Conservation (phyloP, 2,888 invertebrate genomes). For the Cephus sareptanus region DNA sequence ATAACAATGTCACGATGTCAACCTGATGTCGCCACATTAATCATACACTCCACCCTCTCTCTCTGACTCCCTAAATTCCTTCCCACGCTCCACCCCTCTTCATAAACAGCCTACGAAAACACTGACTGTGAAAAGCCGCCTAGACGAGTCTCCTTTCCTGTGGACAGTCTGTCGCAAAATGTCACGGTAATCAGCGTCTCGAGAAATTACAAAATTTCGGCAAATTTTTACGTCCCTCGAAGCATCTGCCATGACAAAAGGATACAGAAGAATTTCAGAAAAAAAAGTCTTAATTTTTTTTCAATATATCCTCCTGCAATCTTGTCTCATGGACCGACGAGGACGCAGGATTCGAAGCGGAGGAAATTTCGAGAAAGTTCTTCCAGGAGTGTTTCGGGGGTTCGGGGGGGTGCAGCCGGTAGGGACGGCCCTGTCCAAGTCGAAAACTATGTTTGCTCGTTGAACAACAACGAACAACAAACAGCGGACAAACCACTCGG, state of each 20-base stretch:
- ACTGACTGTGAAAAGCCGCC: not conserved
- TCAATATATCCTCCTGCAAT: not conserved
- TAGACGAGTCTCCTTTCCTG: not conserved
- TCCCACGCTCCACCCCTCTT: not conserved
- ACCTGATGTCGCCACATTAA: conserved; percentile 39
- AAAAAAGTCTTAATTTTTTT: not conserved
- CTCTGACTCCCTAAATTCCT: not conserved
- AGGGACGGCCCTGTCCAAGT: conserved; percentile 30
- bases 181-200: not conserved
- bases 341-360: not conserved
- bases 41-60: conserved; percentile 28
- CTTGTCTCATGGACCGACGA: not conserved
- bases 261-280: not conserved
- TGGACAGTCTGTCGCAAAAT: not conserved
- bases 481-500: conserved; percentile 48
- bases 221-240: too few species aligned
- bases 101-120: not conserved
- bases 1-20: conserved; percentile 42
- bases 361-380: not conserved
- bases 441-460: conserved; percentile 56
- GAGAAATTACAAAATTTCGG: not conserved
- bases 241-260: not conserved
- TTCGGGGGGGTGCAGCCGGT: not conserved
- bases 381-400: not conserved
- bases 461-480: conserved; percentile 57